phyloP scores from a whole-genome alignment of 2,888 invertebrate species.

The Abscondita cerata region DNA sequence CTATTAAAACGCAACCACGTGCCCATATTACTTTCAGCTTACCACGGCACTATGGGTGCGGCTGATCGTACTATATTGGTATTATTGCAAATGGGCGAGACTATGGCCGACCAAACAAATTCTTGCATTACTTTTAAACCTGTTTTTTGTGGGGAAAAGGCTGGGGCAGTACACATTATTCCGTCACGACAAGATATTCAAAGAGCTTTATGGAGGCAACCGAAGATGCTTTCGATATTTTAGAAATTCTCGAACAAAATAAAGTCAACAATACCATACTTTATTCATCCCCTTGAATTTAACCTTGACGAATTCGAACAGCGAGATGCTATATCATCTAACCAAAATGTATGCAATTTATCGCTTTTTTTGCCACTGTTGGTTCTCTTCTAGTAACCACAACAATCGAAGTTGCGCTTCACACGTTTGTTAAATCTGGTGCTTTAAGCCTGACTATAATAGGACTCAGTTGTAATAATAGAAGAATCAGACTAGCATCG shows the following conservation, averaged over 20 bases:
- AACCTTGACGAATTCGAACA: no score
- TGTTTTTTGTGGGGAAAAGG: conserved; percentile 84
- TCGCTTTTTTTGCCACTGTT: conserved; percentile 81
- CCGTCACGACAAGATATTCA: conserved; percentile 68
- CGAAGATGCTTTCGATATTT: conserved; percentile 74
- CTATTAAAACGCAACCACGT: conserved; percentile 74
- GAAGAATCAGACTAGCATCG: conserved; percentile 73
- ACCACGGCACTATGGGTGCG: conserved; percentile 73
- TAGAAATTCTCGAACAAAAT: conserved; percentile 74
- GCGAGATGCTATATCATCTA: conserved; percentile 43
- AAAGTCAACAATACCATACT: conserved; percentile 70
- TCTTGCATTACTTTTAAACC: conserved; percentile 66
- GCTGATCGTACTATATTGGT: conserved; percentile 75
- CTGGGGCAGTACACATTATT: conserved; percentile 82
- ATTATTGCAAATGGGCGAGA: conserved; percentile 68
- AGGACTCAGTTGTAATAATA: conserved; percentile 73
- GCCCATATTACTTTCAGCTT: conserved; percentile 79
- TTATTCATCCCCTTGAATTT: conserved; percentile 61
- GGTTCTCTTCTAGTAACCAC: conserved; percentile 77
- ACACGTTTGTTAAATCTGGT: conserved; percentile 73
- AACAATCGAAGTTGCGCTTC: conserved; percentile 74
- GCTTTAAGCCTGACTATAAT: conserved; percentile 74
- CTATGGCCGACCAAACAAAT: conserved; percentile 45
- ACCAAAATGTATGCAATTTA: conserved; percentile 75
- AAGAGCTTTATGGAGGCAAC: conserved; percentile 72